These are phyloP conservation scores for Rhagoletis zephyria DNA, from an alignment of 1,140 invertebrate genomes.

Conservation along the genomic window DNA sequence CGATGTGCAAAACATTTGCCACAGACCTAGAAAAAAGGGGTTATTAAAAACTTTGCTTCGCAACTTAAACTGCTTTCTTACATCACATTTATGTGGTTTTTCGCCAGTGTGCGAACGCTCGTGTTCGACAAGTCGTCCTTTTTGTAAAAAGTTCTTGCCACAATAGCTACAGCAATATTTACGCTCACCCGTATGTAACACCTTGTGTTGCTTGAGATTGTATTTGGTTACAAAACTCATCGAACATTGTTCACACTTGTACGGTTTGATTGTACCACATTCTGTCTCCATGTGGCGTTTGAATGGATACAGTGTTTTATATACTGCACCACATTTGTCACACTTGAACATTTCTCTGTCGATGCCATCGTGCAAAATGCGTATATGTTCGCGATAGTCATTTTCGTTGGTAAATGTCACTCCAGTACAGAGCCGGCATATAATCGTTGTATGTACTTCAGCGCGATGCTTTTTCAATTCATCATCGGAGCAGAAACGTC, in stretches of 20 bases:
- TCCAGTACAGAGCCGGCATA: constrained; percentile 56
- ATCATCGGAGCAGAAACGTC: constrained; percentile 64
- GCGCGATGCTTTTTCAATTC: constrained; percentile 65
- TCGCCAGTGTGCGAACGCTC: constrained; percentile 74
- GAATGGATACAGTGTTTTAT: constrained; percentile 67
- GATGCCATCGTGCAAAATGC: constrained; percentile 61
- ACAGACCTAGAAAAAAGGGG: constrained; percentile 69
- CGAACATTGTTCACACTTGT: constrained; percentile 66
- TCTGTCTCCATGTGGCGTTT: constrained; percentile 69
- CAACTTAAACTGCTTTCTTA: constrained; percentile 57
- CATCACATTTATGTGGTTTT: constrained; percentile 75
- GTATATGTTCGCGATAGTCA: constrained; percentile 64
- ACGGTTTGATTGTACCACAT: constrained; percentile 67
- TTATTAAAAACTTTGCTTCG: not conserved
- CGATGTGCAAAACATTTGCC: constrained; percentile 74
- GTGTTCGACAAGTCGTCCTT: constrained; percentile 68
- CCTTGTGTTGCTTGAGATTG: constrained; percentile 70
- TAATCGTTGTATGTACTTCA: constrained; percentile 60
- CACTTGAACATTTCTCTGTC: constrained; percentile 63
- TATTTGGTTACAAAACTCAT: constrained; percentile 64
- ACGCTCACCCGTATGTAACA: constrained; percentile 73
- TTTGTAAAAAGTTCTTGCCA: constrained; percentile 70
- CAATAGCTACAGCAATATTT: constrained; percentile 75
- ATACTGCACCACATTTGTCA: constrained; percentile 71
- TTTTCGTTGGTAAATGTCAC: constrained; percentile 55